Base-by-base conservation (phyloP, 2,888 invertebrate species). In the Drosophila prolongata region DNA sequence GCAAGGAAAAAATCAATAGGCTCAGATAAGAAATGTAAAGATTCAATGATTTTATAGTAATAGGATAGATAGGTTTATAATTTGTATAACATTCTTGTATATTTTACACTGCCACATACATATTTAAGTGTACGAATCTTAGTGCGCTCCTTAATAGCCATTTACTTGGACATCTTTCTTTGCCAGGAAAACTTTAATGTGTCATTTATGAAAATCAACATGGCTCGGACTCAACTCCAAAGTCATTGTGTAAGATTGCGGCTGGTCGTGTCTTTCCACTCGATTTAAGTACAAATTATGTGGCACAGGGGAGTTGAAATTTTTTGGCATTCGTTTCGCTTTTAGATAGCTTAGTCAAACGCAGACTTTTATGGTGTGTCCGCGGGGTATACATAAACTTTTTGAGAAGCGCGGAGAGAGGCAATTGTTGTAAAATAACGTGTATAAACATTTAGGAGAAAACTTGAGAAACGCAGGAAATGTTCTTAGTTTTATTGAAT, bases 151-250 rank as follows among this genome's bases (percentile, higher is more conserved):
- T 24, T 16, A 10, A 55, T 34, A 16, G 10, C n/a, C 38, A 14
- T 13, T 30, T 8, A 11, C 8, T 42, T 16, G n/a, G 8, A 53
- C 27, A 24, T 40, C 74, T 79, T 73, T 78, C 78, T 84, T 79
- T n/a, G 34, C 5, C 30, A 43, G 13, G 10, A 1, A 14, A 42
- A 24, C 47, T 46, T 46, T 47, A 56, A 56, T 47, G 86, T 77
- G 80, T 79, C 83, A 83, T 89, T 90, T 89, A 86, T 89, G 89
- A 89, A 89, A 89, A 89, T 89, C 55, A 44, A 78, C 80, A 82
- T 57, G 62, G 49, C 64, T 61, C 19, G 57, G 78, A 55, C 57
- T 43, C 56, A 55, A 69, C 73, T 30, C n/a, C 24, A 8, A 9
- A 35, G 40, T 16, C 54, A 46, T 40, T 61, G 61, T 35, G 43